phyloP scores from a whole-genome alignment of 2,113 vertebrate genomes.

The Electrona antarctica region DNA sequence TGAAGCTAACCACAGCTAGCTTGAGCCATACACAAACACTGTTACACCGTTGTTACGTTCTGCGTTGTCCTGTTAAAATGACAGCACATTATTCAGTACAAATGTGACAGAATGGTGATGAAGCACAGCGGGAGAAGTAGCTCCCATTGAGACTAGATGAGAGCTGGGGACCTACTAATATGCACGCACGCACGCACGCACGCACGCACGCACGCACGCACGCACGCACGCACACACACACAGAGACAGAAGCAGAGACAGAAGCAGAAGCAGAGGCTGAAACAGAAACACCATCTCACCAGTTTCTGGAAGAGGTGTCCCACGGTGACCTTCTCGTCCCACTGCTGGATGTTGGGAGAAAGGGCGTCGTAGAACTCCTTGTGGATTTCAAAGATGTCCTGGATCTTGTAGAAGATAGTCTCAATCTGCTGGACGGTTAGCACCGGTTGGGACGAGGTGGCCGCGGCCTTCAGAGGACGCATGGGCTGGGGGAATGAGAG shows the following conservation, averaged over 20 bases:
- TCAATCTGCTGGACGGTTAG: slow-evolving; percentile 95
- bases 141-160: slow-evolving; percentile 4
- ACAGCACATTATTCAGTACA: slow-evolving; percentile 12
- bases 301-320: slow-evolving; percentile 98
- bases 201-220: too few species aligned
- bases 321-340: slow-evolving; percentile 93
- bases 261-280: too few species aligned
- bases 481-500: slow-evolving; percentile 83
- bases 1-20: too few species aligned
- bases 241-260: too few species aligned
- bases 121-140: slow-evolving; percentile 10
- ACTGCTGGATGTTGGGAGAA: slow-evolving; percentile 92
- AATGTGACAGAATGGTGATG: background rate
- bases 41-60: background rate
- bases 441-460: slow-evolving; percentile 95
- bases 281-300: slow-evolving; percentile 76
- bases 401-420: slow-evolving; percentile 98
- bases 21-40: too few species aligned
- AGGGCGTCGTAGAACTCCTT: slow-evolving; percentile 95
- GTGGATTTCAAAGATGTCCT: slow-evolving; percentile 97
- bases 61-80: slow-evolving; percentile 11
- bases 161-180: slow-evolving; percentile 13
- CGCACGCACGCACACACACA: too few species aligned
- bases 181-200: background rate
- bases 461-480: slow-evolving; percentile 94